These are phyloP conservation scores for Gobiocypris rarus DNA, from an alignment of 2,113 vertebrate genomes.

Conservation along the genomic window DNA sequence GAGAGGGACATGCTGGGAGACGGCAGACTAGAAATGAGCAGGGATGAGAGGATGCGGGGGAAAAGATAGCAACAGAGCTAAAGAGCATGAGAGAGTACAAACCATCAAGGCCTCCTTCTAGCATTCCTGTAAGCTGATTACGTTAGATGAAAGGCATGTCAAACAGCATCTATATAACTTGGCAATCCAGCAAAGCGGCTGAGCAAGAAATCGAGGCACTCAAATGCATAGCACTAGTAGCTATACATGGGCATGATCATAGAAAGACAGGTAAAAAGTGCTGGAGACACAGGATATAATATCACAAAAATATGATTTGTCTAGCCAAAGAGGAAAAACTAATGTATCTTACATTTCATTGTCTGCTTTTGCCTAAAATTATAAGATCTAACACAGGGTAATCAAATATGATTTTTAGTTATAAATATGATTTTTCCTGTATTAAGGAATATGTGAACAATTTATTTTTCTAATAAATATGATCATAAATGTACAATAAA, in stretches of 20 bases:
- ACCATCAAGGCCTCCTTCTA: constrained; percentile 29
- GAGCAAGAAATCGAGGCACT: background rate
- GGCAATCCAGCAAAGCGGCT: constrained; percentile 8
- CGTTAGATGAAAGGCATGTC: constrained; percentile 43
- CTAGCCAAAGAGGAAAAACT: background rate
- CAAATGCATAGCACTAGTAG: background rate
- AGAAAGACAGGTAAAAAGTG: background rate
- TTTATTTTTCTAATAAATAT: background rate
- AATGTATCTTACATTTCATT: background rate
- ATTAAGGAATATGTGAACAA: background rate
- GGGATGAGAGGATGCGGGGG: background rate
- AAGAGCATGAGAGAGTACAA: constrained; percentile 21
- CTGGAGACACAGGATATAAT: background rate
- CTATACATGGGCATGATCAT: background rate
- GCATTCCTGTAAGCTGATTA: constrained; percentile 39
- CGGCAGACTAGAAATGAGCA: constrained; percentile 19
- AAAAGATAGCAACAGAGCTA: constrained; percentile 14
- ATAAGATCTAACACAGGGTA: background rate
- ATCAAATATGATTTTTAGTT: background rate
- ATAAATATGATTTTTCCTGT: too few relatives aligned
- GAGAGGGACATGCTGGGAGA: constrained; percentile 26
- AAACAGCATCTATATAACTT: constrained; percentile 39
- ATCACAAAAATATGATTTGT: background rate
- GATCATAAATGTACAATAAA: background rate
- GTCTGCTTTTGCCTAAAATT: background rate